Base-by-base conservation (phyloP, 2,888 invertebrate genomes). In the Blastobasis adustella region DNA sequence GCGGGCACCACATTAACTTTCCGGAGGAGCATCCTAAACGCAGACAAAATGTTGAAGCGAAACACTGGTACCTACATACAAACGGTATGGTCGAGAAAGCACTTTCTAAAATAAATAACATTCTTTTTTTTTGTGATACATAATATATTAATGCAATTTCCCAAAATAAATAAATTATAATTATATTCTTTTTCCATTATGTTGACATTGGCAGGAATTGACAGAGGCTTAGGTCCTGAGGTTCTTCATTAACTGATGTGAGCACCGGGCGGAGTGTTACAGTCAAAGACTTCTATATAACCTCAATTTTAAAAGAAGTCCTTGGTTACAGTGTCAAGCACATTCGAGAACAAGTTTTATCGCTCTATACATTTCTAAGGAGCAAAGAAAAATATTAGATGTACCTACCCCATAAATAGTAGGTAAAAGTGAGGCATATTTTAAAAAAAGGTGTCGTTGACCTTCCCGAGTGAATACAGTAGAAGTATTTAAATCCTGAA, bases 41-140 rank as follows among this genome's bases (percentile, higher is more conserved):
- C 57, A 54, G 69, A 50, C 40, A 52, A 54, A 56, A 53, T 45
- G 56, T 65, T 68, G 71, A 83, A 79, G 78, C 80, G 65, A 73
- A 75, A 82, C 82, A 82, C 71, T 69, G 76, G 79, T 76, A 80
- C 76, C 23, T 23, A 58, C 62, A 63, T 64, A 54, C n/a, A 51
- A 53, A 49, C 50, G n/a, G 53, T 50, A 60, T 65, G 56, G 61
- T 59, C 56, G 63, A 68, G 65, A 73, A 68, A 73, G 71, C 73
- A 75, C 71, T 70, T 67, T 68, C 61, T 71, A 70, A 66, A 67
- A 69, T 46, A 68, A 73, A 73, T 71, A 71, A 71, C 65, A 42
- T 63, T 65, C 63, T 51, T 49, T 60, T 45, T 52, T 49, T 59
- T 60, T 59, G 58, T 54, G 54, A 59, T 54, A 58, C 51, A 55